These are phyloP conservation scores for Syrrhaptes paradoxus DNA, from an alignment of 2,113 vertebrate species.

Conservation along the genomic window DNA sequence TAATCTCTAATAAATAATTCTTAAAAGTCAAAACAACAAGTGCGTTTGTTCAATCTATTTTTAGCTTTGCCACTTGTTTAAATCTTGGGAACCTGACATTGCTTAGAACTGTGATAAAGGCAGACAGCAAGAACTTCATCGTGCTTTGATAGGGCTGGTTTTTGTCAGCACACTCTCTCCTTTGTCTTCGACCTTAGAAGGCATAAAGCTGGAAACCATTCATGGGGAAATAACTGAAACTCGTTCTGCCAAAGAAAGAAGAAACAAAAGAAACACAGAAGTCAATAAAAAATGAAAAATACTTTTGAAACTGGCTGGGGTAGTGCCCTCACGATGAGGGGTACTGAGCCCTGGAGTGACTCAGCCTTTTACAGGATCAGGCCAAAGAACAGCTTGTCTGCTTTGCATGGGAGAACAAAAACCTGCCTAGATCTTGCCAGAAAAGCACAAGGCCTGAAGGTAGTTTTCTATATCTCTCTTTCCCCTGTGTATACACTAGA, in stretches of 20 bases:
- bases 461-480: neutral
- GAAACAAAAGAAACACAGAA: neutral
- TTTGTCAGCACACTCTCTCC: constrained; percentile 34
- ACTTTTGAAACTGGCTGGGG: neutral
- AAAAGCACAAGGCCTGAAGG: neutral
- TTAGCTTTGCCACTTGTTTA: constrained; percentile 43
- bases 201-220: constrained; percentile 1
- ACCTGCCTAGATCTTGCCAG: neutral
- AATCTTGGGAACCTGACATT: constrained; percentile 11
- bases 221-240: neutral
- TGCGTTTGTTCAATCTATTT: constrained; percentile 36
- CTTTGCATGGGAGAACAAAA: neutral
- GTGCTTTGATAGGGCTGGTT: constrained; percentile 12
- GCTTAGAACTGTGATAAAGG: constrained; percentile 49
- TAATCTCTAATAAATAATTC: constrained; percentile 42
- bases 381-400: neutral
- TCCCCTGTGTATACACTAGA: neutral
- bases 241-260: neutral
- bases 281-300: neutral
- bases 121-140: constrained; percentile 22
- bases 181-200: constrained; percentile 26
- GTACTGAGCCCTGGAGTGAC: neutral
- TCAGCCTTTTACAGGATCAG: neutral
- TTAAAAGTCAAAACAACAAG: constrained; percentile 34
- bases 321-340: neutral